Conservation (phyloP, 1,140 invertebrate species). For the Danaus plexippus region DNA sequence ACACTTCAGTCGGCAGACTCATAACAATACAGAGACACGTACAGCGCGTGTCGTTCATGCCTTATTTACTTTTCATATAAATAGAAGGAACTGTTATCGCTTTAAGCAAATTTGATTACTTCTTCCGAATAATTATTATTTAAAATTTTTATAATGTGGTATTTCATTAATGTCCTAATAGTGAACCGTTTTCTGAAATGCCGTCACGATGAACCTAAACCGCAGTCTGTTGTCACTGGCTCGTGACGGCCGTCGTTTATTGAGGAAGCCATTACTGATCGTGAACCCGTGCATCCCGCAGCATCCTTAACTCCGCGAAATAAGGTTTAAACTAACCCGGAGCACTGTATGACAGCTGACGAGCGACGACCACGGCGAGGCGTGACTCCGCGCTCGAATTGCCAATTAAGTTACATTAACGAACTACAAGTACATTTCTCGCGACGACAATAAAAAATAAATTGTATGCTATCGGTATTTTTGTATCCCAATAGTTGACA, state of each 20-base stretch:
- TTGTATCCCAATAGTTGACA: too few relatives aligned
- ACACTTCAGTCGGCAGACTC: too few relatives aligned
- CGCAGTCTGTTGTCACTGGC: constrained; percentile 20
- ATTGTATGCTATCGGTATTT: constrained; percentile 17
- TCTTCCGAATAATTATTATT: background rate
- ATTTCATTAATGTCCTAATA: constrained; percentile 1
- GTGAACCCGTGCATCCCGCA: background rate
- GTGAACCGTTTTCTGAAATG: background rate
- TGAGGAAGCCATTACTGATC: constrained; percentile 19
- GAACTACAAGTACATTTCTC: constrained; percentile 44
- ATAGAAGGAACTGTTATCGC: too few relatives aligned
- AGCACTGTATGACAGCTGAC: background rate
- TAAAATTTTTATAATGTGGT: constrained; percentile 1
- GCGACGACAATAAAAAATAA: constrained; percentile 34
- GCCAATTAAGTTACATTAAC: constrained; percentile 53
- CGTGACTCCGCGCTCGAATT: constrained; percentile 51
- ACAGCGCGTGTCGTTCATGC: background rate
- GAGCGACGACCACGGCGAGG: constrained; percentile 17
- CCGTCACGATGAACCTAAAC: constrained; percentile 14
- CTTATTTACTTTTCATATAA: background rate
- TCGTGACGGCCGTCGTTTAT: constrained; percentile 22
- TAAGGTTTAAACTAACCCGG: constrained; percentile 1
- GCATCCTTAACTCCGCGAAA: background rate
- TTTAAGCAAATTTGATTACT: too few relatives aligned
- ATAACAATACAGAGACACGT: too few relatives aligned